Evolutionary conservation across 2,113 vertebrate genomes (phyloP).

Genomic region (Anolis sagrei): DNA sequence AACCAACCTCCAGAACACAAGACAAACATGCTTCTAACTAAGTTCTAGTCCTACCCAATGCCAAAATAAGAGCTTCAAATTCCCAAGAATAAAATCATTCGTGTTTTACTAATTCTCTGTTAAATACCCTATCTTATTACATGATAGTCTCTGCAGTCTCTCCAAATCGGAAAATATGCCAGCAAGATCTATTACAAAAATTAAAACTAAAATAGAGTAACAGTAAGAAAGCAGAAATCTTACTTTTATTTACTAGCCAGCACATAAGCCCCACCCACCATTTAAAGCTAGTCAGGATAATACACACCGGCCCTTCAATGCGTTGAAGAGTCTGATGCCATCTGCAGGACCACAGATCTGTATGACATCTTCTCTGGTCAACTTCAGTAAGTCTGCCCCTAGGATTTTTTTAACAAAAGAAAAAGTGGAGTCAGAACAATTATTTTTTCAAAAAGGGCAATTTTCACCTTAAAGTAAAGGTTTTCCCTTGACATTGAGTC

Average conservation of each 20-base stretch:
- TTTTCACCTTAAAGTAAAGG: too few species aligned
- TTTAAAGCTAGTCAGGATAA: background rate
- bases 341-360: conserved; percentile 99
- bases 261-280: background rate
- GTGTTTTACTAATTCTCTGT: background rate
- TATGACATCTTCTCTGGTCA: conserved; percentile 96
- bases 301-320: conserved; percentile 91
- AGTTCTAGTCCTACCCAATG: background rate
- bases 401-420: conserved; percentile 13
- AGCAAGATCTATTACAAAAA: background rate
- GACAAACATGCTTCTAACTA: background rate
- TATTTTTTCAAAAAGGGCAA: background rate
- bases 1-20: background rate
- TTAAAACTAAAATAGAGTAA: background rate
- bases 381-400: conserved; percentile 94
- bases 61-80: background rate
- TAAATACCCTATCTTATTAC: too few species aligned
- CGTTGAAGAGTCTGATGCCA: conserved; percentile 95
- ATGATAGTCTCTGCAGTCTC: background rate
- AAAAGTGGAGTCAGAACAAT: background rate
- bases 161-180: background rate
- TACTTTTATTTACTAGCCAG: background rate
- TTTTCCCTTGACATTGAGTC: too few species aligned
- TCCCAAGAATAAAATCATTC: background rate
- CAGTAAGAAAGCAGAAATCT: background rate